Conservation (phyloP, 2,888 invertebrate species). For the Lissocephala sabroskyi region DNA sequence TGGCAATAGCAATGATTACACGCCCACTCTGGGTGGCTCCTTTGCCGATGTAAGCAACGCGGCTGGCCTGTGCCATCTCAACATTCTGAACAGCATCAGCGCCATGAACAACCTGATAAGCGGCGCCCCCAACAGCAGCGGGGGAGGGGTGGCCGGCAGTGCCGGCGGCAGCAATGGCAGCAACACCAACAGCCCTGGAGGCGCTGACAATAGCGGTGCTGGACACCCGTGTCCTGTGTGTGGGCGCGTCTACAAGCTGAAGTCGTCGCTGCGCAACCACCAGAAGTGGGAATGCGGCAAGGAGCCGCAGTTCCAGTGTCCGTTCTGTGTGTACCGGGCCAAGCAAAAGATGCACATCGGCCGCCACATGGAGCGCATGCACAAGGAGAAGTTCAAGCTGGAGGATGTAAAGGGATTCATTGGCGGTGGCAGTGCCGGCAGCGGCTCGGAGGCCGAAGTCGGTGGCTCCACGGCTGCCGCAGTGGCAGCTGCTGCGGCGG, state of each 20-base stretch:
- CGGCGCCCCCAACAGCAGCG: slow-evolving; percentile 8
- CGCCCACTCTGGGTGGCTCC: slow-evolving; percentile 53
- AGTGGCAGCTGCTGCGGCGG: slow-evolving; percentile 25
- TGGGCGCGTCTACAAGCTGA: slow-evolving; percentile 88
- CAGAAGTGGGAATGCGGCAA: slow-evolving; percentile 91
- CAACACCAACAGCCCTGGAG: slow-evolving; percentile 59
- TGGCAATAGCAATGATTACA: slow-evolving; percentile 54
- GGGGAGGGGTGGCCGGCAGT: slow-evolving; percentile 36
- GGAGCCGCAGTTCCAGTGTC: slow-evolving; percentile 87
- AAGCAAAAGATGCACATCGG: slow-evolving; percentile 90
- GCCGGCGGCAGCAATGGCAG: slow-evolving; percentile 35
- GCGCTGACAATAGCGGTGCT: slow-evolving; percentile 69
- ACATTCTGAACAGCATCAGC: slow-evolving; percentile 69
- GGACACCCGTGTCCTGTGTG: slow-evolving; percentile 86
- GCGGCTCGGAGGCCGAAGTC: slow-evolving; percentile 14
- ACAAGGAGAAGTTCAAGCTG: slow-evolving; percentile 77
- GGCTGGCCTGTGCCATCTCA: slow-evolving; percentile 65
- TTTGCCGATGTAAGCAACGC: slow-evolving; percentile 58
- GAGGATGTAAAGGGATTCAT: slow-evolving; percentile 70
- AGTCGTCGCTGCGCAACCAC: slow-evolving; percentile 87
- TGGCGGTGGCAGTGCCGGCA: slow-evolving; percentile 28
- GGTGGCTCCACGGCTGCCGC: slow-evolving; percentile 23
- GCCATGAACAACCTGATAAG: slow-evolving; percentile 70
- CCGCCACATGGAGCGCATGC: slow-evolving; percentile 87
- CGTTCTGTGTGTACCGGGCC: slow-evolving; percentile 87